Conservation (phyloP, 1,140 invertebrate species). For the Zaprionus nigranus region DNA sequence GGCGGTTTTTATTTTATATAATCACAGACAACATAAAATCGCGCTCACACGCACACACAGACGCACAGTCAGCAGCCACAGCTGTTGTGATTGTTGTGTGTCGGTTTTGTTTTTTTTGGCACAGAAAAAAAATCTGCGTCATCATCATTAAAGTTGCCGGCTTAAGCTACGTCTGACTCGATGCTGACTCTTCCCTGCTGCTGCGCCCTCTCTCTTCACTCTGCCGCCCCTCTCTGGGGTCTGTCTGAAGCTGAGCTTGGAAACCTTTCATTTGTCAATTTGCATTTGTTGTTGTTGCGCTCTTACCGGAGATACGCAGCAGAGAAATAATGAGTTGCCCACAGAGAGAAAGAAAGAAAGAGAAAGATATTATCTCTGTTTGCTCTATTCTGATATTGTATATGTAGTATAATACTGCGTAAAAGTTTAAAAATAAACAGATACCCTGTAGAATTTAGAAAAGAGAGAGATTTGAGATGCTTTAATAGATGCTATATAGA, state of each 20-base stretch:
- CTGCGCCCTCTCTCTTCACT: no score
- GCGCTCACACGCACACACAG: slow-evolving; percentile 8
- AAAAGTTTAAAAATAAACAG: neutral
- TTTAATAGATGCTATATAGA: no score
- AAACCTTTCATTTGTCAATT: slow-evolving; percentile 34
- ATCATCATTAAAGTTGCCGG: slow-evolving; percentile 74
- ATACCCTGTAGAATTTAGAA: neutral
- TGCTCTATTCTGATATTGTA: neutral
- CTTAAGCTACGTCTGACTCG: slow-evolving; percentile 35
- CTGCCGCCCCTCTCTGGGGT: neutral
- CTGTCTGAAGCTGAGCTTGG: neutral
- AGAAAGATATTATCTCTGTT: slow-evolving; percentile 11
- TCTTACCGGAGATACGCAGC: neutral
- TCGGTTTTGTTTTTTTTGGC: slow-evolving; percentile 66
- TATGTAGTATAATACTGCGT: neutral
- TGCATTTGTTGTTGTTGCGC: slow-evolving; percentile 22
- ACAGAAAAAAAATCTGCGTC: slow-evolving; percentile 57
- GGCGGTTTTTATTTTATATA: slow-evolving; percentile 49
- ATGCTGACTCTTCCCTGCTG: neutral
- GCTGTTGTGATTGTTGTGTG: slow-evolving; percentile 7
- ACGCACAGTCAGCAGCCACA: neutral
- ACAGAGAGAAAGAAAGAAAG: neutral
- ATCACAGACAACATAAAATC: slow-evolving; percentile 51
- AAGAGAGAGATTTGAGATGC: no score
- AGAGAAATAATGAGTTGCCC: slow-evolving; percentile 11